Evolutionary conservation across 1,140 invertebrate species (phyloP).

Genomic region (Nymphalis io): DNA sequence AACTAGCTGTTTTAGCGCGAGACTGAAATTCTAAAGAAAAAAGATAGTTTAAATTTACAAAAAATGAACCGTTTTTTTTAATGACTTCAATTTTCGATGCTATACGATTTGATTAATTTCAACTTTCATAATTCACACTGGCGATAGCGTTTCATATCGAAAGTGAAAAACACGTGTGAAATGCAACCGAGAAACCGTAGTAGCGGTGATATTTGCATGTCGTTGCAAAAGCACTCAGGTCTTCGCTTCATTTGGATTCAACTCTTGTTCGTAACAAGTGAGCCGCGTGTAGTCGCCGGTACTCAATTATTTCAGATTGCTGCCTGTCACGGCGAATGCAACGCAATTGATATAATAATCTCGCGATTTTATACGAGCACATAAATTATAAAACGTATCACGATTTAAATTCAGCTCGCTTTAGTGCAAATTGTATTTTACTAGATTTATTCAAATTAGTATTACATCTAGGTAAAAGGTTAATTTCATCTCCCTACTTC

Average conservation of each 20-base stretch:
- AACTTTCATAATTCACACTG: conserved; percentile 38
- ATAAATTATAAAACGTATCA: conserved; percentile 30
- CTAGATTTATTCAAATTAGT: conserved; percentile 2
- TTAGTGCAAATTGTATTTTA: conserved; percentile 25
- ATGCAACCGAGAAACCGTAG: conserved; percentile 37
- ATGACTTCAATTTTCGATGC: not conserved
- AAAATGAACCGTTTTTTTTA: not conserved
- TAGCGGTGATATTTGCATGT: conserved; percentile 46
- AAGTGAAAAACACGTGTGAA: conserved; percentile 23
- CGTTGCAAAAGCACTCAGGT: conserved; percentile 38
- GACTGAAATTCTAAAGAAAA: not conserved
- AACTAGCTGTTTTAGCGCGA: not conserved
- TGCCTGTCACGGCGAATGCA: conserved; percentile 47
- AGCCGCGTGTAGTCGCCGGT: conserved; percentile 35
- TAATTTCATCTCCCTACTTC: not conserved
- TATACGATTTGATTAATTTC: not conserved
- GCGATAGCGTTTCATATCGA: conserved; percentile 29
- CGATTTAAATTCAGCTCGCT: conserved; percentile 11
- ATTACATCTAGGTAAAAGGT: not conserved
- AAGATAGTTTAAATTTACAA: not conserved
- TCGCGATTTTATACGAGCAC: conserved; percentile 38
- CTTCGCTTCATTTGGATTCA: conserved; percentile 48
- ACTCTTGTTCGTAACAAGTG: conserved; percentile 40
- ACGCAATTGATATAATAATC: conserved; percentile 52
- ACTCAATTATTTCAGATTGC: conserved; percentile 58